Conservation (phyloP, 2,888 invertebrate species). For the Lasioglossum zephyrum region DNA sequence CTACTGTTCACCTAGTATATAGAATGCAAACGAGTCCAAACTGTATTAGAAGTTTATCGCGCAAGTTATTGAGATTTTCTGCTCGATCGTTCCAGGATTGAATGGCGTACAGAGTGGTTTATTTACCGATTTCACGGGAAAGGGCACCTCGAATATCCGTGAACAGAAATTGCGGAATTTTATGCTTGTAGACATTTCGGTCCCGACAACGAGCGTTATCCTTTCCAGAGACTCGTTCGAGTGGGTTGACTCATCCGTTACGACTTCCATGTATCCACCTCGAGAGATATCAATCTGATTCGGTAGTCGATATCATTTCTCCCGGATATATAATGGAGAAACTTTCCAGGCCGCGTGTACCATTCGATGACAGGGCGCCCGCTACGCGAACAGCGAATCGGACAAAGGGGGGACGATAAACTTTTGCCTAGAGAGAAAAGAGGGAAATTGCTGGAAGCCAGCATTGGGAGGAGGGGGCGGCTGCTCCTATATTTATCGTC, state of each 20-base stretch:
- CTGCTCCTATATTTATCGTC: slow-evolving; percentile 78
- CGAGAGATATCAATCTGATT: slow-evolving; percentile 62
- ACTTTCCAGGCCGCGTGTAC: slow-evolving; percentile 46
- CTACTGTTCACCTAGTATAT: too few species aligned
- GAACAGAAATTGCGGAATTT: slow-evolving; percentile 14
- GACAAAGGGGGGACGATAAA: slow-evolving; percentile 61
- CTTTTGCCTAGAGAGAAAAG: slow-evolving; percentile 45
- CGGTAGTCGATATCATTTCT: slow-evolving; percentile 62
- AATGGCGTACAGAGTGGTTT: background rate
- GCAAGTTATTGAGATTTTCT: background rate
- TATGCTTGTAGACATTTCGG: slow-evolving; percentile 9
- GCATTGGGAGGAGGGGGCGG: slow-evolving; percentile 3
- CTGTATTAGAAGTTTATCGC: background rate
- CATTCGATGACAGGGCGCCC: slow-evolving; percentile 45
- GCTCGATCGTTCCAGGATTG: background rate
- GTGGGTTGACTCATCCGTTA: slow-evolving; percentile 52
- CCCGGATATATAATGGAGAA: slow-evolving; percentile 58
- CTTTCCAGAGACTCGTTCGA: slow-evolving; percentile 22
- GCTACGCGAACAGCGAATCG: slow-evolving; percentile 50
- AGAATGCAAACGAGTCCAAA: background rate
- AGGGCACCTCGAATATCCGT: background rate
- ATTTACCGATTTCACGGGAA: background rate
- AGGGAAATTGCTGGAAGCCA: slow-evolving; percentile 56
- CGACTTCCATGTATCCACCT: slow-evolving; percentile 38
- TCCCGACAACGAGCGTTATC: slow-evolving; percentile 2